Evolutionary conservation across 2,113 vertebrate genomes (phyloP), one percentile per base, ranked within the genome.

Genomic region (Antechinus flavipes): DNA sequence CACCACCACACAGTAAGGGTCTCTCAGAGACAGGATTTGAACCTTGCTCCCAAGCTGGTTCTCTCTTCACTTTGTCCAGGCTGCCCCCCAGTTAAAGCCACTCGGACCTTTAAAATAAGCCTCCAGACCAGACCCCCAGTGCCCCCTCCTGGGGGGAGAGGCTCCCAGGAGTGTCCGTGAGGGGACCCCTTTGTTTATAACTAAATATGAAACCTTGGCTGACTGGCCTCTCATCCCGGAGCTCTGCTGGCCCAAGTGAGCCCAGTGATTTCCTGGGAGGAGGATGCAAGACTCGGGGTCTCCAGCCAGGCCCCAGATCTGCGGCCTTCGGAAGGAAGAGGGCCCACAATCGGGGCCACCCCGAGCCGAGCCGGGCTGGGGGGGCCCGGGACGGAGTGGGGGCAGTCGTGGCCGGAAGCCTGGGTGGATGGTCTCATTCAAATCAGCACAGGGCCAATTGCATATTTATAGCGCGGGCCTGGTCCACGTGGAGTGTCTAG

Each of bases 401-500:
- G 47, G 47, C 47, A 50, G 50, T 50, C 5, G 50, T 50, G 90
- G 54, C 90, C 50, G 42, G 91, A 25, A 30, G 91, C 92, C 52
- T 94, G 96, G 91, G 95, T 91, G 94, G 94, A 97, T 96, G 96
- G 96, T 92, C 35, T 95, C 56, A 3, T 97, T 94, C 95, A 98
- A 98, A 95, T 92, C 92, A 19, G 2, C 0, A 12, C 96, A 96
- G 96, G 92, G 91, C 47, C 0, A 0, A 90, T 98, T 98, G 61
- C 58, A 54, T 98, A 97, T 97, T 93, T 97, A 95, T 97, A 93
- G 2, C 1, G 95, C 97, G 96, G 95, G 96, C 93, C 94, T 96
- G 89, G 97, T 96, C 89, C 61, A 94, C 89, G 93, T 19, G 30
- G 91, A 97, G 91, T 61, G 89, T 90, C 68, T 47, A 35, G 95